Evolutionary conservation across 2,888 invertebrate genomes (phyloP), one percentile per base, ranked within the genome.

Genomic region (Clitarchus hookeri): DNA sequence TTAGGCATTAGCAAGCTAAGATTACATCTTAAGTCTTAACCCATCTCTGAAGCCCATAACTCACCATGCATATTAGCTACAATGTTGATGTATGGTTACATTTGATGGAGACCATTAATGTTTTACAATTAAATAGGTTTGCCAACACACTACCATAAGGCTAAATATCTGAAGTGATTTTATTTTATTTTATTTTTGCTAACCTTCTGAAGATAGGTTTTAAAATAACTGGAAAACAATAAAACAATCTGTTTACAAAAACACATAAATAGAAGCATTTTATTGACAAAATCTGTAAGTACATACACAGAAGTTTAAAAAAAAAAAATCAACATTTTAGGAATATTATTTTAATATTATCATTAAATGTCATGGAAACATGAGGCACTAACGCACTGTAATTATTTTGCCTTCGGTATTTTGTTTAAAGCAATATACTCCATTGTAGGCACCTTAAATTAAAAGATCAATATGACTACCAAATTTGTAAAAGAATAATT

Each of bases 271-370:
- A 86, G 27, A 86, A 86, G 86, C 86, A 86, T 86, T 82, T 86
- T 86, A 86, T 86, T 86, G 86, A 86, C 84, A 84, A 86, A 86
- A 84, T 82, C 86, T 65, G 84, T 86, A 86, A 86, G 84, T 86
- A 86, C 86, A 84, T 84, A 82, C 82, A 82, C 19, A 36, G 27
- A 16, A 6, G 82, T 23, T 23, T 19, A 82, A 82, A 27, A 82
- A 82, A 82, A 27, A 82, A 82, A 44, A 82, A 27, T 36, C 8
- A 16, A 82, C 19, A 27, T 44, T 82, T 27, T 36, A 65, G 65
- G 65, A 65, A 65, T 65, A 65, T 23, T 23, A 65, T 65, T 65
- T 23, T 65, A 8, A 65, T n/a, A 65, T 23, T 23, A 65, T n/a
- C 65, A 23, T 11, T 11, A 65, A 65, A 65, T 65, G 0, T 12